These are phyloP conservation scores for Leucozona laternaria DNA, from an alignment of 2,888 invertebrate genomes.

Conservation along the genomic window DNA sequence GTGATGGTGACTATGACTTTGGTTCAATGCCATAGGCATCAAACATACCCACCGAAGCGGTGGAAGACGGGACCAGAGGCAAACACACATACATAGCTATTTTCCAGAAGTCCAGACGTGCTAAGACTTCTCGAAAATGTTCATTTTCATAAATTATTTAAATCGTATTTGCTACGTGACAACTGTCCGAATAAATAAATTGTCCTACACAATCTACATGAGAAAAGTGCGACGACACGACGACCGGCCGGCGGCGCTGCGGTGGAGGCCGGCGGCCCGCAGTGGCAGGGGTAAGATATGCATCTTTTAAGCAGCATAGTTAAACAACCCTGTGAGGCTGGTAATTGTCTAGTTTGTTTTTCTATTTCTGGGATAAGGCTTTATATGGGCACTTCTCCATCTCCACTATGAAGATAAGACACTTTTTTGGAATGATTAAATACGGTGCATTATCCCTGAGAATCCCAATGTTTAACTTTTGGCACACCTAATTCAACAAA, in stretches of 20 bases:
- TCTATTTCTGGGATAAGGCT: conserved; percentile 1
- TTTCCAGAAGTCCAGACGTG: conserved; percentile 40
- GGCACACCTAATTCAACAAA: conserved; percentile 68
- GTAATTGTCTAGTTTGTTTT: conserved; percentile 44
- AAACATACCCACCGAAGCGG: background rate
- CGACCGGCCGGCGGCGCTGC: too few species aligned
- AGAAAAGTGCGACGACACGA: background rate
- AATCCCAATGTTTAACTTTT: conserved; percentile 48
- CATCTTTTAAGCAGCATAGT: conserved; percentile 51
- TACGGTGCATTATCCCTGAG: conserved; percentile 20
- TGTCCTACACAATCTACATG: conserved; percentile 30
- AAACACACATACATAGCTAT: background rate
- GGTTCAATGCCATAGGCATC: conserved; percentile 58
- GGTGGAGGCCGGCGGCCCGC: background rate
- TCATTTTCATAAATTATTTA: conserved; percentile 71
- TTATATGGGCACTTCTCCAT: background rate
- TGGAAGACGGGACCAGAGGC: background rate
- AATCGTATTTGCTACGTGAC: conserved; percentile 72
- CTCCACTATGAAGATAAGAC: conserved; percentile 37
- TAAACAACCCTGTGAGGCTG: conserved; percentile 58
- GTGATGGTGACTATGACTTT: conserved; percentile 36
- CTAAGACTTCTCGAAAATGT: conserved; percentile 54
- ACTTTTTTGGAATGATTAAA: conserved; percentile 23
- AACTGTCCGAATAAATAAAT: conserved; percentile 68
- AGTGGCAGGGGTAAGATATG: conserved; percentile 20